Evolutionary conservation across 2,888 invertebrate species (phyloP).

Genomic region (Tupiocoris notatus): DNA sequence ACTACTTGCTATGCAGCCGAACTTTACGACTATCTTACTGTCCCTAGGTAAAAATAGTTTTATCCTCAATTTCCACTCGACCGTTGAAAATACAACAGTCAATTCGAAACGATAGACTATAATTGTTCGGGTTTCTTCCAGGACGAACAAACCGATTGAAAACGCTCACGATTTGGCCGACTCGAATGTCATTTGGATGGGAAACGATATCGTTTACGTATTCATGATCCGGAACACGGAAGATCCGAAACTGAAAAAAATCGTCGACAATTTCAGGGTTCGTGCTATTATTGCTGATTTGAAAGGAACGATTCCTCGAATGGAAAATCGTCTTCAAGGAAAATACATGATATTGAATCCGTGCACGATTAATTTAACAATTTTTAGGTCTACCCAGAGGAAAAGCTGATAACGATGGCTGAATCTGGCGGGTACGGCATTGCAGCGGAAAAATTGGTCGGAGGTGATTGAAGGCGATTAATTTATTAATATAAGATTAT

Average conservation of each 20-base stretch:
- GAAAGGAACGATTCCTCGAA: too few relatives aligned
- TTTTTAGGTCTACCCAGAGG: slow-evolving; percentile 52
- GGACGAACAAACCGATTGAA: slow-evolving; percentile 18
- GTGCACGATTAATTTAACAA: not conserved
- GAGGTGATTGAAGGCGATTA: too few relatives aligned
- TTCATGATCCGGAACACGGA: slow-evolving; percentile 60
- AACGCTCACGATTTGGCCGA: slow-evolving; percentile 52
- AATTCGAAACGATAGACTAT: too few relatives aligned
- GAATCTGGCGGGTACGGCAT: slow-evolving; percentile 60
- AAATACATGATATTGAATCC: too few relatives aligned
- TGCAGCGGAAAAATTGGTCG: slow-evolving; percentile 64
- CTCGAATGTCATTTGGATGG: slow-evolving; percentile 63
- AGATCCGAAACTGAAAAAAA: slow-evolving; percentile 52
- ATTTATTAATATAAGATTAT: too few relatives aligned
- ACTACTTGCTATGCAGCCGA: slow-evolving; percentile 44
- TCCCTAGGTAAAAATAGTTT: slow-evolving; percentile 34
- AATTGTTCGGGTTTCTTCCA: too few relatives aligned
- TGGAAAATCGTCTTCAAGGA: too few relatives aligned
- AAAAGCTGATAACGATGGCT: slow-evolving; percentile 54
- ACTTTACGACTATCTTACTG: slow-evolving; percentile 41
- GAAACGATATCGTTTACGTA: slow-evolving; percentile 66
- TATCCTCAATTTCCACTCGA: too few relatives aligned
- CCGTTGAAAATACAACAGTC: too few relatives aligned
- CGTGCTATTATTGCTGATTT: slow-evolving; percentile 20
- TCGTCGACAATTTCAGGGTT: slow-evolving; percentile 29